Conservation (phyloP, 2,888 invertebrate species). For the Polydrusus pterygomalis region DNA sequence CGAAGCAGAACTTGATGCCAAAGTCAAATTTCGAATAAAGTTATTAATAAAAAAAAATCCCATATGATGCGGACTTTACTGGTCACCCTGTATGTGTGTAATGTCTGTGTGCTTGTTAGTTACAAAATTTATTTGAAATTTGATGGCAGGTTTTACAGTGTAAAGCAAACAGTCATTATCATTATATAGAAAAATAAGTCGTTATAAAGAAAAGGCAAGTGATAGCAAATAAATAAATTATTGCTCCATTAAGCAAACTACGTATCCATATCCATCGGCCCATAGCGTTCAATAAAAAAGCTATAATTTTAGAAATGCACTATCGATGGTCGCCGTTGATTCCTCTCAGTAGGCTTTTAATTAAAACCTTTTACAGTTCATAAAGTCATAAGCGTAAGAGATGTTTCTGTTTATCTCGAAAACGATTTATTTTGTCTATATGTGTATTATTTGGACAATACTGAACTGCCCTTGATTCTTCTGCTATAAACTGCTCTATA, state of each 20-base stretch:
- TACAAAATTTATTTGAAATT: too few relatives aligned
- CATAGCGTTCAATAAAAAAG: background rate
- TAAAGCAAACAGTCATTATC: too few relatives aligned
- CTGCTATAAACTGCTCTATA: too few relatives aligned
- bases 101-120: too few relatives aligned
- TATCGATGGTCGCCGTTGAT: background rate
- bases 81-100: too few relatives aligned
- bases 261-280: background rate
- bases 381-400: slow-evolving; percentile 12
- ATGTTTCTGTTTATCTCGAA: background rate
- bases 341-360: slow-evolving; percentile 12
- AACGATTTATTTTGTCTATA: background rate
- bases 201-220: too few relatives aligned
- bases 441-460: background rate
- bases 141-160: too few relatives aligned
- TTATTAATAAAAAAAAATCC: too few relatives aligned
- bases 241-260: background rate
- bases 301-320: background rate
- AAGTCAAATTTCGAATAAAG: too few relatives aligned
- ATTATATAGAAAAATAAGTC: too few relatives aligned
- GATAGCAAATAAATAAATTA: background rate
- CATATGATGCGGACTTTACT: too few relatives aligned
- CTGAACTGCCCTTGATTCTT: background rate
- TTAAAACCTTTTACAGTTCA: slow-evolving; percentile 3
- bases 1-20: too few relatives aligned